Percentiles rank a stretch among this genome's conserved stretches.
Conservation (phyloP, 2,797 vertebrate genomes). For the Odontamblyopus lacepedii region DNA sequence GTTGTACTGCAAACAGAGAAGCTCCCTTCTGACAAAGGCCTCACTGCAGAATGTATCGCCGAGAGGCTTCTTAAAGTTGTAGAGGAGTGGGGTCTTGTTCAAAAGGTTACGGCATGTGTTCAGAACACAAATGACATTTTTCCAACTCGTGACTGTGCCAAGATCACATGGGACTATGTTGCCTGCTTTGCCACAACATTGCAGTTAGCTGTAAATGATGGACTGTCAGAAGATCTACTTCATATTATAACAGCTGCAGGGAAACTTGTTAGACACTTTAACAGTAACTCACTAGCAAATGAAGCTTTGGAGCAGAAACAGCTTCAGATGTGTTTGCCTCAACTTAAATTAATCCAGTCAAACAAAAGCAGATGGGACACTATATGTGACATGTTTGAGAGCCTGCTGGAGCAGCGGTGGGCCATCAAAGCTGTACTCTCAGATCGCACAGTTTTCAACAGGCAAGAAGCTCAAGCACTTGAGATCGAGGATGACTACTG, state of each 20-base stretch:
- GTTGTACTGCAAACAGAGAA: conserved; percentile 64
- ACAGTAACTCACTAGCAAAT: conserved; percentile 32
- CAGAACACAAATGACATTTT: conserved; percentile 38
- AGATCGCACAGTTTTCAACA: conserved; percentile 56
- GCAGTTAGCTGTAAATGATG: conserved; percentile 51
- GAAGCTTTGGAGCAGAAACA: conserved; percentile 62
- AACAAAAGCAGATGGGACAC: conserved; percentile 63
- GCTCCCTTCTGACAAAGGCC: conserved; percentile 33
- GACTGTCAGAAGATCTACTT: conserved; percentile 58
- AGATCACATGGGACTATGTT: conserved; percentile 47
- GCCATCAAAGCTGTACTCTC: conserved; percentile 68
- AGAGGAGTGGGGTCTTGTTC: conserved; percentile 47
- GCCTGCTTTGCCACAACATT: conserved; percentile 56
- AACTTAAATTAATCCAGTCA: conserved; percentile 55
- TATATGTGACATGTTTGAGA: conserved; percentile 64
- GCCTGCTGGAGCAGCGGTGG: conserved; percentile 65
- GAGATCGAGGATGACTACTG: conserved; percentile 68
- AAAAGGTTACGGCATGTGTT: conserved; percentile 58
- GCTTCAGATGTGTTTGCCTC: conserved; percentile 62
- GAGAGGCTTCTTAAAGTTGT: conserved; percentile 44
- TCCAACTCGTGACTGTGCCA: background rate
- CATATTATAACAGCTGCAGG: conserved; percentile 47
- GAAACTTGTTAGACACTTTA: conserved; percentile 63
- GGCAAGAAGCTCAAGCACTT: conserved; percentile 55
- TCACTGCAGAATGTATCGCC: conserved; percentile 7